Base-by-base conservation (phyloP, 2,888 invertebrate species). In the Odontothrips loti region DNA sequence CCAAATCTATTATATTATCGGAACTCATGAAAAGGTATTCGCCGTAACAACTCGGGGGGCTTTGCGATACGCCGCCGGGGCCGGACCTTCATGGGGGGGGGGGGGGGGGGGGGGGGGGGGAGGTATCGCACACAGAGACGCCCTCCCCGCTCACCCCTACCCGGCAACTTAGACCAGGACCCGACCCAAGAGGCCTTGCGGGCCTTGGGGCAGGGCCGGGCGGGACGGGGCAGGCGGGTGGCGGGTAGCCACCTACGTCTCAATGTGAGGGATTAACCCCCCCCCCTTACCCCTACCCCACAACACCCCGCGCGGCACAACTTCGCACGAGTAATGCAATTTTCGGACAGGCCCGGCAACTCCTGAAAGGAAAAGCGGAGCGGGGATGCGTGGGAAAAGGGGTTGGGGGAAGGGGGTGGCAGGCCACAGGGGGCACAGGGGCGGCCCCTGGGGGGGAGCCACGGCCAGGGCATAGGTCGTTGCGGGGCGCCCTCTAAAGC, bases 11-110 rank as follows among this genome's bases (percentile, higher is more conserved):
- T 75, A 75, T 9, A 75, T 75, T 75, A 75, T 75, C 27, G 68
- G 12, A 75, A 75, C 68, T 75, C 68, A 75, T 75, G 68, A 75
- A 75, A 75, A 75, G 68, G 68, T 75, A 75, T 75, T 75, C 68
- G 68, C 27, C 68, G 68, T 27, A 27, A 75, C 68, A 75, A 75
- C 68, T 75, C 68, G 4, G 68, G 58, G 58, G 58, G 34, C 34
- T 43, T 6, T 43, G 34, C 34, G 34, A 43, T 43, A 43, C 34
- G 34, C 34, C 34, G 6, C 34, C 34, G 34, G 34, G 34, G 58
- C 58, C 17, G 58, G 58, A 58, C 58, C 68, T 75, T 27, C 68
- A 12, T 11, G 15, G 58, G 58, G 15, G n/a, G 10, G 58, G 15
- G 58, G 2, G 15, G 58, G n/a, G 58, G 12, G 20, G 51, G 51